These are phyloP conservation scores for Brachycybe producta DNA, from an alignment of 2,888 invertebrate species.

Conservation along the genomic window DNA sequence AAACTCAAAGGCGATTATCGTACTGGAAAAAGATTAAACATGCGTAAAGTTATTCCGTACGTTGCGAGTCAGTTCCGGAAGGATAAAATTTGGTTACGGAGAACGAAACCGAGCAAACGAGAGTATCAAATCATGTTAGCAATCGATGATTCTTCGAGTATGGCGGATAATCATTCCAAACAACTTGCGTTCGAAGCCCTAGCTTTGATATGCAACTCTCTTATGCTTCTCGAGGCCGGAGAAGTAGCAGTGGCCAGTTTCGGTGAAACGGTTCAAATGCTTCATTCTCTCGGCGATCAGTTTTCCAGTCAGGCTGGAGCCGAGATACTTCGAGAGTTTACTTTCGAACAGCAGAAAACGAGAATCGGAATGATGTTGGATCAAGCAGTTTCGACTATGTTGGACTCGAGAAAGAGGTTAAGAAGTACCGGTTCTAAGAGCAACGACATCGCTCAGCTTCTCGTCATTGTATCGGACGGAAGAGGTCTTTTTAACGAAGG, in stretches of 20 bases:
- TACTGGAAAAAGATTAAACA: slow-evolving; percentile 92
- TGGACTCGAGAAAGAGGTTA: slow-evolving; percentile 32
- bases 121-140: slow-evolving; percentile 94
- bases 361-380: slow-evolving; percentile 69
- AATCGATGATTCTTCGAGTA: slow-evolving; percentile 79
- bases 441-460: slow-evolving; percentile 56
- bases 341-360: slow-evolving; percentile 81
- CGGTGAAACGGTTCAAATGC: slow-evolving; percentile 67
- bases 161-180: slow-evolving; percentile 42
- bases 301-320: slow-evolving; percentile 79
- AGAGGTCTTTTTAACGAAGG: slow-evolving; percentile 79
- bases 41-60: slow-evolving; percentile 94
- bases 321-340: slow-evolving; percentile 40
- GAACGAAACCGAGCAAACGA: slow-evolving; percentile 87
- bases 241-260: slow-evolving; percentile 83
- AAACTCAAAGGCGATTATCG: slow-evolving; percentile 88
- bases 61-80: slow-evolving; percentile 98
- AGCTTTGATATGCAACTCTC: slow-evolving; percentile 72
- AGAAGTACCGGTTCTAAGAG: slow-evolving; percentile 1
- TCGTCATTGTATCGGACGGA: slow-evolving; percentile 91
- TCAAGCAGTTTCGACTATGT: slow-evolving; percentile 53
- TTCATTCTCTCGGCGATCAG: slow-evolving; percentile 74
- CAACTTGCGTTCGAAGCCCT: slow-evolving; percentile 89
- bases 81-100: slow-evolving; percentile 95
- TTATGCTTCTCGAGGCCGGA: slow-evolving; percentile 86